A percentile compares a stretch with the other conserved stretches of the same genome.
Evolutionary conservation across 1,140 invertebrate genomes (phyloP).

Genomic region (Popillia japonica): DNA sequence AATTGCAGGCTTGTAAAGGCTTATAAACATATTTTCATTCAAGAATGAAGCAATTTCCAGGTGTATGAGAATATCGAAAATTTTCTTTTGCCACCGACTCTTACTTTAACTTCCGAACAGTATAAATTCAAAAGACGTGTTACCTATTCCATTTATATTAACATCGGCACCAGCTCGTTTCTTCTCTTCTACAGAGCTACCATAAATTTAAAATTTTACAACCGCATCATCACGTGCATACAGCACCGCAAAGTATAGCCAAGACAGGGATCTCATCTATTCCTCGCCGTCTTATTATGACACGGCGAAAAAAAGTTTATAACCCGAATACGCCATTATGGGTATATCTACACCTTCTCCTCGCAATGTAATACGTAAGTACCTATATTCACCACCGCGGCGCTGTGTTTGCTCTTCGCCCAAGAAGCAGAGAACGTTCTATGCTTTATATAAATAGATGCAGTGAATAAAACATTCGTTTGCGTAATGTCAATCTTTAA

Average conservation of each 20-base stretch:
- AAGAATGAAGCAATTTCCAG: too few relatives aligned
- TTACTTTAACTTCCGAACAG: not conserved
- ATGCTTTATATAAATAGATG: too few relatives aligned
- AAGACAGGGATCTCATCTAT: constrained; percentile 11
- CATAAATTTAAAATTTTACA: constrained; percentile 38
- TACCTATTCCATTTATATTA: constrained; percentile 36
- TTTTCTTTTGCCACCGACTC: too few relatives aligned
- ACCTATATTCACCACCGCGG: not conserved
- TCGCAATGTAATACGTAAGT: constrained; percentile 13
- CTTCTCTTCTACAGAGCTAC: not conserved
- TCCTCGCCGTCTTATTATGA: constrained; percentile 18
- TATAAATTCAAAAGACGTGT: constrained; percentile 36
- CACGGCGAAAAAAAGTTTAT: constrained; percentile 17
- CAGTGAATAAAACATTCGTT: too few relatives aligned
- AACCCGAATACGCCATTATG: constrained; percentile 30
- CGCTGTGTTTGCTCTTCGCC: not conserved
- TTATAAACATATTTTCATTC: too few relatives aligned
- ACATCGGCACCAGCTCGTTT: constrained; percentile 2
- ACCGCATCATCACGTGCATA: constrained; percentile 17
- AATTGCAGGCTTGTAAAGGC: too few relatives aligned
- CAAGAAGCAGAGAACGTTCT: not conserved
- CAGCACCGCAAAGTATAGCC: not conserved
- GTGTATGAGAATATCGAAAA: too few relatives aligned
- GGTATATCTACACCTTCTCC: not conserved
- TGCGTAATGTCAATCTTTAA: too few relatives aligned